Evolutionary conservation across 2,113 vertebrate genomes (phyloP).

Genomic region (Ptychochromis oligacanthus): DNA sequence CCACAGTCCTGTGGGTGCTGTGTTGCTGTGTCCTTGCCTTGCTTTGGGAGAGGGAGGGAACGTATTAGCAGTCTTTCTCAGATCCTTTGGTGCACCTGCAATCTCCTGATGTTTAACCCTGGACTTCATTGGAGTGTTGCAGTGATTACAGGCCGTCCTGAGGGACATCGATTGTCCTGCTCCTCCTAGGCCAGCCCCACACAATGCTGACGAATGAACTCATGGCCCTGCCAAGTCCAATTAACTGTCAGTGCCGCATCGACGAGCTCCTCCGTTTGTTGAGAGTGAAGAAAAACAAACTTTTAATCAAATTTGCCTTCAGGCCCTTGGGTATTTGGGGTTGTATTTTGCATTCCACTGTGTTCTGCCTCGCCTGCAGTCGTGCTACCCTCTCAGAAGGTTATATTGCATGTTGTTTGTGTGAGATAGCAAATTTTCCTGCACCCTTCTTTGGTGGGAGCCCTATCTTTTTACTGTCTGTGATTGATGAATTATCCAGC

Average conservation of each 20-base stretch:
- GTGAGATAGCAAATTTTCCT: slow-evolving; percentile 54
- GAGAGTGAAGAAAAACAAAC: slow-evolving; percentile 86
- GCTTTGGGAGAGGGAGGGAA: slow-evolving; percentile 66
- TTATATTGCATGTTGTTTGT: slow-evolving; percentile 69
- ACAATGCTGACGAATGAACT: slow-evolving; percentile 97
- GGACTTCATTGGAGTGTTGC: slow-evolving; percentile 91
- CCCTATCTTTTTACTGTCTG: slow-evolving; percentile 33
- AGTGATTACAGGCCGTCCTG: slow-evolving; percentile 90
- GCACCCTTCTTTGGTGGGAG: slow-evolving; percentile 36
- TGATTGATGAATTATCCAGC: slow-evolving; percentile 45
- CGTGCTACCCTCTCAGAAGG: slow-evolving; percentile 67
- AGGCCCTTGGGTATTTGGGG: slow-evolving; percentile 77
- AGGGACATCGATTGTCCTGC: slow-evolving; percentile 88
- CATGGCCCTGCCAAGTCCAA: slow-evolving; percentile 94
- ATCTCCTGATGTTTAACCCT: slow-evolving; percentile 91
- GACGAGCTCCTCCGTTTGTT: slow-evolving; percentile 83
- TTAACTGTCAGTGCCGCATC: slow-evolving; percentile 90
- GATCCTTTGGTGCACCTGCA: slow-evolving; percentile 85
- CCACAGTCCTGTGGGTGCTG: slow-evolving; percentile 34
- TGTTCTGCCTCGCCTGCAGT: slow-evolving; percentile 68
- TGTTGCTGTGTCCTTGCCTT: slow-evolving; percentile 82
- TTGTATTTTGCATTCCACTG: slow-evolving; percentile 79
- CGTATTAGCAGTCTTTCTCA: slow-evolving; percentile 85
- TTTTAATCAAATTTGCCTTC: slow-evolving; percentile 86
- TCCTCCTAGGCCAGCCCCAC: slow-evolving; percentile 88